Conservation (phyloP, 2,888 invertebrate species). For the Cerastis rubricosa region DNA sequence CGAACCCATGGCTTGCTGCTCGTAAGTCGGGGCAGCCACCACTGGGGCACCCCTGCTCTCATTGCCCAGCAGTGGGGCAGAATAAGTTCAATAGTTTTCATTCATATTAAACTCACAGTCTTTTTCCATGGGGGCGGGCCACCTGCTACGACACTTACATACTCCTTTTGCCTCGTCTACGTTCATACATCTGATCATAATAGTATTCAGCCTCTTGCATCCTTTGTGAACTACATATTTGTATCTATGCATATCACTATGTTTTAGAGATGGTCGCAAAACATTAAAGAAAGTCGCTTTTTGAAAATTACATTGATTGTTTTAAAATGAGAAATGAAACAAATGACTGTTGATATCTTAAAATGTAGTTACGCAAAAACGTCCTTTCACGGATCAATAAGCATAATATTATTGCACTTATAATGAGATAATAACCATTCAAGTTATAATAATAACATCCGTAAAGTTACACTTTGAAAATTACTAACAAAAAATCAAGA, state of each 20-base stretch:
- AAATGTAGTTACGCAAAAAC: not conserved
- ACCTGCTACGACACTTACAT: too few species aligned
- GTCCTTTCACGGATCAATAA: not conserved
- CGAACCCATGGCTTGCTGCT: too few species aligned
- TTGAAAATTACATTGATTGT: not conserved
- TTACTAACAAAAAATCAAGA: conserved; percentile 27
- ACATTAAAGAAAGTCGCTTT: not conserved
- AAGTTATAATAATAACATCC: conserved; percentile 25
- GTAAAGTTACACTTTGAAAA: conserved; percentile 26
- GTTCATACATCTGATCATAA: too few species aligned
- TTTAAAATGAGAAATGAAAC: not conserved
- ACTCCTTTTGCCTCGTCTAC: too few species aligned
- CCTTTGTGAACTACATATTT: too few species aligned
- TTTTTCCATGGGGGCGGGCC: too few species aligned
- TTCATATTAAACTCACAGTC: not conserved
- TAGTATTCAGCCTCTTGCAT: too few species aligned
- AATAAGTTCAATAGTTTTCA: not conserved
- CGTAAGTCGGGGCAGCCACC: too few species aligned
- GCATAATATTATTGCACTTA: conserved; percentile 10
- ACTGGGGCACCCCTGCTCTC: too few species aligned
- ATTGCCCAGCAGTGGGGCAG: not conserved
- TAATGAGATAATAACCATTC: conserved; percentile 13
- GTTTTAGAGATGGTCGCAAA: not conserved
- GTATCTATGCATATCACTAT: not conserved
- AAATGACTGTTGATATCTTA: not conserved